These are phyloP conservation scores for Calameuta pallipes DNA, from an alignment of 2,888 invertebrate genomes.

Conservation along the genomic window DNA sequence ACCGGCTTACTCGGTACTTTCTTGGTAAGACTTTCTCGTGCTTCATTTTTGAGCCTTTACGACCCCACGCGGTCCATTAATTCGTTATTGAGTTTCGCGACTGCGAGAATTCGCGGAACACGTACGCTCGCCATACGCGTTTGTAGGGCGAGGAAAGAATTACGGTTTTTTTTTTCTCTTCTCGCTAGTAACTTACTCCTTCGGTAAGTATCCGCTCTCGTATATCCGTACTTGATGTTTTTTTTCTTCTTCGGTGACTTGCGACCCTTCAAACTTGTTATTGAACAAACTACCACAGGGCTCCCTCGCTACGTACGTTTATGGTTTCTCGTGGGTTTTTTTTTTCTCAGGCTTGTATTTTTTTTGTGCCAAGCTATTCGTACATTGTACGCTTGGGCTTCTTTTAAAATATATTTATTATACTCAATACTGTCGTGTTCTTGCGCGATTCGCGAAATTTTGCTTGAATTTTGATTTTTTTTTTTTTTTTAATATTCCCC, in stretches of 20 bases:
- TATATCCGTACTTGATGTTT: neutral
- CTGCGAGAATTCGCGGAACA: neutral
- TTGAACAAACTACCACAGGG: neutral
- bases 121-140: neutral
- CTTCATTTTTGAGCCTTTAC: neutral
- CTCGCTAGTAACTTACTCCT: neutral
- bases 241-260: neutral
- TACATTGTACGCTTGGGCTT: neutral
- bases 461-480: neutral
- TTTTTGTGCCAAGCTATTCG: neutral
- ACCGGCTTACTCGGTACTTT: neutral
- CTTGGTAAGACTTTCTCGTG: neutral
- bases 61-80: neutral
- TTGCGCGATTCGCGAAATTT: neutral
- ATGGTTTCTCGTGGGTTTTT: neutral
- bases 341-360: neutral
- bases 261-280: neutral
- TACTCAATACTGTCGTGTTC: neutral
- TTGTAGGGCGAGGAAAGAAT: neutral
- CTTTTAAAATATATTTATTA: neutral
- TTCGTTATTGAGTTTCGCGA: constrained; percentile 10
- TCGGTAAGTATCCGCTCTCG: neutral
- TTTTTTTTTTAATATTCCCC: neutral
- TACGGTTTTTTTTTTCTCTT: neutral
- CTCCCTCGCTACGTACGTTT: neutral